Base-by-base conservation (phyloP, 2,888 invertebrate species). In the Teleiodes luculella region DNA sequence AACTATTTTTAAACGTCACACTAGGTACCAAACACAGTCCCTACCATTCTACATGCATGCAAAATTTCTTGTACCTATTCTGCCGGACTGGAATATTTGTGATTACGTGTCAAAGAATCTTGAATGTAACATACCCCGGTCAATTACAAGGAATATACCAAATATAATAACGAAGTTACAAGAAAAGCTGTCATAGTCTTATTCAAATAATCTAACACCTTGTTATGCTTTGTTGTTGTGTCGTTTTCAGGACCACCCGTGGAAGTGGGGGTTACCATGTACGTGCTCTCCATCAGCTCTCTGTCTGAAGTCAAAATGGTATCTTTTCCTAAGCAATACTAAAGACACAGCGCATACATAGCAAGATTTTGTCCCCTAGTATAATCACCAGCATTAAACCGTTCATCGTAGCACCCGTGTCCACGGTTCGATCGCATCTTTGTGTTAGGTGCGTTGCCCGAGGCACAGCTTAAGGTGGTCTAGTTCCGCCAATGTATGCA, bases 281-380 rank as follows among this genome's bases (percentile, higher is more conserved):
- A 95, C 92, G 95, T 95, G 89, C 93, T 95, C 87, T 94, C 94
- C 89, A 95, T 95, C 92, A 94, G 94, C 91, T 94, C 95, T 80
- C 93, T 95, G 80, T 95, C 95, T 84, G 95, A 95, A 93, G 95
- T 95, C 82, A 93, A 94, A 92, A 95, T 95, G 89, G 89, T 88
- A 88, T 78, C 74, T 80, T 76, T 80, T 82, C 74, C 3, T 77
- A 80, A 81, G 65, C 80, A 83, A 82, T 83, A 70, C 75, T 80
- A 80, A 80, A 73, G 78, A 83, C 83, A 85, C 86, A 80, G 78
- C 79, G 86, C 87, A 86, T 87, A 80, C 75, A 78, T 86, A 84
- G 83, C 80, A 80, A 84, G 76, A 76, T 72, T 73, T 76, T 73
- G 47, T 79, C 80, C 81, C 82, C 72, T 86, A 87, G 86, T 82